Conservation (phyloP, 2,888 invertebrate genomes). For the Tetragonisca angustula region DNA sequence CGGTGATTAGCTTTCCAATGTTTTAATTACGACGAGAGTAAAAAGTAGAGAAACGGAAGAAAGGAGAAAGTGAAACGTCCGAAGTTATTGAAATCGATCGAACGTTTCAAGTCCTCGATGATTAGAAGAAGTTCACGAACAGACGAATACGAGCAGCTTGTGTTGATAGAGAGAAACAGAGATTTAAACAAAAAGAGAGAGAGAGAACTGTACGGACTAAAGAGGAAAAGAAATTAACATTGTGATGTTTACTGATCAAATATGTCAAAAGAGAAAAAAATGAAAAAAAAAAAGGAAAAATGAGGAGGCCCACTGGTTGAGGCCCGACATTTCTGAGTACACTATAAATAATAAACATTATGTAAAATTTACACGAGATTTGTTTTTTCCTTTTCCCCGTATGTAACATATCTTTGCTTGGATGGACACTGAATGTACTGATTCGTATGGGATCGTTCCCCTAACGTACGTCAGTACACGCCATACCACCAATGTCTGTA, state of each 20-base stretch:
- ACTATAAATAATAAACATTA: constrained; percentile 81
- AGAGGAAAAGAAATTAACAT: constrained; percentile 75
- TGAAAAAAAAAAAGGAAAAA: constrained; percentile 52
- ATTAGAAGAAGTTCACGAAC: not conserved
- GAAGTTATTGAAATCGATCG: constrained; percentile 10
- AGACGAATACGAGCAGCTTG: constrained; percentile 62
- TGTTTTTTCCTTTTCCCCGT: not conserved
- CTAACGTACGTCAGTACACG: no score
- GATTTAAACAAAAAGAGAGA: constrained; percentile 22
- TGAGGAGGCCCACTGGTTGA: constrained; percentile 81
- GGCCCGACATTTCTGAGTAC: constrained; percentile 80
- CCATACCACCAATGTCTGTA: not conserved
- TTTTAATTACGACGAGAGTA: no score
- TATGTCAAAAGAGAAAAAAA: constrained; percentile 74
- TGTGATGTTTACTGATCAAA: constrained; percentile 81
- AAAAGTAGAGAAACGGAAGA: no score
- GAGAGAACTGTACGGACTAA: constrained; percentile 73
- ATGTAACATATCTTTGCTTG: not conserved
- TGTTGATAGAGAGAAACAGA: constrained; percentile 63
- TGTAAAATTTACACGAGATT: constrained; percentile 77
- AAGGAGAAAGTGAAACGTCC: not conserved
- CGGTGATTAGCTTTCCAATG: not conserved
- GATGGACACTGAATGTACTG: no score
- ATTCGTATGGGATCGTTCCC: no score
- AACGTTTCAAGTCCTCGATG: not conserved